These are phyloP conservation scores for Erebia palarica DNA, from an alignment of 2,888 invertebrate genomes.

Conservation along the genomic window DNA sequence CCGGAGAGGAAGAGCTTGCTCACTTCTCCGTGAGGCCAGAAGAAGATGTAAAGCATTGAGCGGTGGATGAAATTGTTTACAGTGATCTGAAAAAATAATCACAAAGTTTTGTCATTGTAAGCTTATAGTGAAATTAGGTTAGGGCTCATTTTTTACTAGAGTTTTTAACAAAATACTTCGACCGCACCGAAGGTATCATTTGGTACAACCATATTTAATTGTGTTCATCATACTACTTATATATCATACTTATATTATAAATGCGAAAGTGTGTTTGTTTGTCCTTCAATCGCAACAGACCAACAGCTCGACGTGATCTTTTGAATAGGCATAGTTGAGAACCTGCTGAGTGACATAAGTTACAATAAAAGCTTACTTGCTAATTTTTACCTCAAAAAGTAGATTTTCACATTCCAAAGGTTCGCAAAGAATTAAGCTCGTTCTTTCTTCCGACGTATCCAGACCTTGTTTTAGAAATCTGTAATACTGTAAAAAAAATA, in stretches of 20 bases:
- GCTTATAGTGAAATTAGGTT: too few species aligned
- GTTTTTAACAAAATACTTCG: too few species aligned
- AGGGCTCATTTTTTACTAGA: too few species aligned
- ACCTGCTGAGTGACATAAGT: too few species aligned
- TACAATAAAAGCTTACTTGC: too few species aligned
- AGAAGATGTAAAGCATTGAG: slow-evolving; percentile 85
- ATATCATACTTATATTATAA: neutral
- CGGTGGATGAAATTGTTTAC: slow-evolving; percentile 83
- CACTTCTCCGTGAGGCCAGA: slow-evolving; percentile 83
- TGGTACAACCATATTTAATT: too few species aligned
- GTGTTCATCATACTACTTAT: neutral
- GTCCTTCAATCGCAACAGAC: neutral
- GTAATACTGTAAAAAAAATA: slow-evolving; percentile 70
- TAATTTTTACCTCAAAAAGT: slow-evolving; percentile 46
- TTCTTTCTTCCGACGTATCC: slow-evolving; percentile 73
- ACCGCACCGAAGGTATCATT: too few species aligned
- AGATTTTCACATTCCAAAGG: slow-evolving; percentile 81
- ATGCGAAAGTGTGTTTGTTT: neutral
- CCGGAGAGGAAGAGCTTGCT: slow-evolving; percentile 74
- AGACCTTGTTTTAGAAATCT: slow-evolving; percentile 72
- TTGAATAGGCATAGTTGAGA: too few species aligned
- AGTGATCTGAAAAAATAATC: slow-evolving; percentile 55
- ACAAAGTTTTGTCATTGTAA: too few species aligned
- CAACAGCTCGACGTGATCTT: neutral
- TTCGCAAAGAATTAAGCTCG: slow-evolving; percentile 80